phyloP scores from a whole-genome alignment of 2,888 invertebrate genomes.

The Ectemnius continuus region DNA sequence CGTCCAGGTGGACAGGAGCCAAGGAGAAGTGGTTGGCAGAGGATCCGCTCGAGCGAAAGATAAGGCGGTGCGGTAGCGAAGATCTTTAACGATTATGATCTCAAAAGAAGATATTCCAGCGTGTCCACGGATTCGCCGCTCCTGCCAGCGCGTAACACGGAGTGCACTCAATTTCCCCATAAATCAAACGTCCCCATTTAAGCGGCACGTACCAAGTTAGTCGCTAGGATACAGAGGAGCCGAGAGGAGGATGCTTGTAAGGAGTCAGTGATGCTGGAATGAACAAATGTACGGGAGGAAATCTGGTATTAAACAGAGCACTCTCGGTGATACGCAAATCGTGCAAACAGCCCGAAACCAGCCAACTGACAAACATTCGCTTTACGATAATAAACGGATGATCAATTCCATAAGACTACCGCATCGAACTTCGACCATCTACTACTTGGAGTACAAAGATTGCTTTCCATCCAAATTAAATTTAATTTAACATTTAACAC shows the following conservation, averaged over 20 bases:
- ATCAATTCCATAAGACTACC: slow-evolving; percentile 32
- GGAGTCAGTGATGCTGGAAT: no score
- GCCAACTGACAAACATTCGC: slow-evolving; percentile 53
- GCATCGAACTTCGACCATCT: slow-evolving; percentile 10
- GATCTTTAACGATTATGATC: slow-evolving; percentile 66
- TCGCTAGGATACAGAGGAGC: slow-evolving; percentile 3
- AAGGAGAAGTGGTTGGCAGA: no score
- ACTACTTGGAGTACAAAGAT: neutral
- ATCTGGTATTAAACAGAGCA: slow-evolving; percentile 47
- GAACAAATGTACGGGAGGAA: no score
- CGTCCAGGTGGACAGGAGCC: neutral
- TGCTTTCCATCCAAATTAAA: no score
- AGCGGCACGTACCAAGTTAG: slow-evolving; percentile 49
- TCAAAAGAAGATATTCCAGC: slow-evolving; percentile 61
- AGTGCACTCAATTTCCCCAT: slow-evolving; percentile 63
- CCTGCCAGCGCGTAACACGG: slow-evolving; percentile 63
- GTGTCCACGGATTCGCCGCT: slow-evolving; percentile 63
- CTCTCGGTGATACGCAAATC: slow-evolving; percentile 38
- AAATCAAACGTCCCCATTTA: slow-evolving; percentile 64
- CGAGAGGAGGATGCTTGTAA: no score
- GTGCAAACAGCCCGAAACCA: slow-evolving; percentile 48
- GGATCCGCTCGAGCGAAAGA: neutral
- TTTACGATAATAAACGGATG: slow-evolving; percentile 42
- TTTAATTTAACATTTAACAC: no score
- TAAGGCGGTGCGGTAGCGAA: slow-evolving; percentile 15